Evolutionary conservation across 2,113 vertebrate genomes (phyloP), one percentile per base, ranked within the genome.

Genomic region (Gymnarchus niloticus): DNA sequence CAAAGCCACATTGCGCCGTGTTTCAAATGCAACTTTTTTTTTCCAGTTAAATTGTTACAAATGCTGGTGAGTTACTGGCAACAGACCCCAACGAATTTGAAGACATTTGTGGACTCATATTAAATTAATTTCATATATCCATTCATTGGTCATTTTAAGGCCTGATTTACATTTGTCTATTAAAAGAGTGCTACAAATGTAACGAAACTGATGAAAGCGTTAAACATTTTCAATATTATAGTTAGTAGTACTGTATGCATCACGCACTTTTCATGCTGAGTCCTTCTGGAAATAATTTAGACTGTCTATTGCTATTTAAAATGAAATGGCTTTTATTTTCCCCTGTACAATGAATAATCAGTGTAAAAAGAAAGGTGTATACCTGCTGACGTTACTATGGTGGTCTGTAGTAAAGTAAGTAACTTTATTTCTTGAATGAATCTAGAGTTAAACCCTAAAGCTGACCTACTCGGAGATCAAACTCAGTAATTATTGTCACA

Each of bases 401-500:
- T 86, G 77, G 89, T 93, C 90, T 92, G 86, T n/a, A n/a, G n/a
- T n/a, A 84, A 87, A 85, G 89, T 91, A 90, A 88, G 87, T 91
- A 86, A 90, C 91, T 85, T 89, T 90, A 83, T 86, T 89, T 87
- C 87, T 86, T 89, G 92, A 92, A 95, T 93, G 92, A 91, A 94
- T 95, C 95, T 92, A 89, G 92, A 94, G 94, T 92, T 94, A 93
- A 93, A 95, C 92, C n/a, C 90, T 91, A 85, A 88, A 91, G 91
- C 92, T 94, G 96, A 96, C 95, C 96, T 83, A 88, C 86, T 92
- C 89, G 92, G 89, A 95, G 92, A 94, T 91, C 89, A 95, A 93
- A 94, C 94, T 92, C 93, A 92, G 94, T 98, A 97, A 98, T 97
- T 96, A 97, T 96, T 95, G 97, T 99, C 98, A 99, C 97, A 99